These are phyloP conservation scores for Eretmochelys imbricata DNA, from an alignment of 2,113 vertebrate genomes.

Conservation along the genomic window DNA sequence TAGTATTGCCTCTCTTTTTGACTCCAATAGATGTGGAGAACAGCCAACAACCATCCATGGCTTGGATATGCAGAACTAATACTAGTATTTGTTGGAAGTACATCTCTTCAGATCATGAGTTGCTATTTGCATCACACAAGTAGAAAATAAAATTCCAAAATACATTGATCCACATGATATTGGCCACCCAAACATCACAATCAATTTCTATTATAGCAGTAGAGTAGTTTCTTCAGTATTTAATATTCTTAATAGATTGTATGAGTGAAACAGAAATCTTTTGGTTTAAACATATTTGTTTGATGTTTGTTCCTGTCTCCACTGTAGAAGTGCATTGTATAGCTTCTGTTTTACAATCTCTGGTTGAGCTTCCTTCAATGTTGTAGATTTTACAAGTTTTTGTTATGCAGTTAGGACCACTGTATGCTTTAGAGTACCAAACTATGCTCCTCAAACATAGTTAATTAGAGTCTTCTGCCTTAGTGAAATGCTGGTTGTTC, in stretches of 20 bases:
- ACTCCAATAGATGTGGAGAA: not conserved
- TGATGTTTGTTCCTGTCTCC: not conserved
- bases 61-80: not conserved
- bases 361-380: not conserved
- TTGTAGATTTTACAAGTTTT: conserved; percentile 21
- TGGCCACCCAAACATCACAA: not conserved
- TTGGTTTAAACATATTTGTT: not conserved
- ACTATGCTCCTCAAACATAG: not conserved
- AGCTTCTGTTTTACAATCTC: not conserved
- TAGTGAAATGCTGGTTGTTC: not conserved
- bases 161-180: not conserved
- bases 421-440: not conserved
- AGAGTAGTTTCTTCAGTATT: not conserved
- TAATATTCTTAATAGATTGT: not conserved
- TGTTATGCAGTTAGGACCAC: not conserved
- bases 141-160: not conserved
- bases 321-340: not conserved
- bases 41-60: not conserved
- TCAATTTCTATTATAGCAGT: not conserved
- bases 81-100: not conserved
- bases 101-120: not conserved
- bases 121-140: not conserved
- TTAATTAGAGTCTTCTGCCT: not conserved
- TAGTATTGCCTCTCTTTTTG: not conserved
- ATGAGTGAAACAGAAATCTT: not conserved